phyloP scores from a whole-genome alignment of 2,113 vertebrate species.

The Brevimyrus niger region DNA sequence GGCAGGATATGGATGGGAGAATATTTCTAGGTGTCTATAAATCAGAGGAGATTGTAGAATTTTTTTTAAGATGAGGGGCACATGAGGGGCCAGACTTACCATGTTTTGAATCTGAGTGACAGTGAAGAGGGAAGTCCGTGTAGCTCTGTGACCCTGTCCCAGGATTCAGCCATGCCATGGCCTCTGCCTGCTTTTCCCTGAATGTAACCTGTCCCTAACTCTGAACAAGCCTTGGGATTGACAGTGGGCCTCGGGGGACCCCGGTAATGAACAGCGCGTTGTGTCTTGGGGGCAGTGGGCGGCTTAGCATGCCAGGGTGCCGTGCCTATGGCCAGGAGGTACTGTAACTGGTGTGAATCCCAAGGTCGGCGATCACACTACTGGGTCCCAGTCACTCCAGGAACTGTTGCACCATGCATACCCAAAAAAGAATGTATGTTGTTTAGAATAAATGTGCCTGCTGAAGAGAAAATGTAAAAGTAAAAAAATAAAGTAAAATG shows the following conservation, averaged over 20 bases:
- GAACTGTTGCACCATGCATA: no score
- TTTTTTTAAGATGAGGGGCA: neutral
- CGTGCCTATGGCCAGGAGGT: neutral
- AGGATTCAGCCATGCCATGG: neutral
- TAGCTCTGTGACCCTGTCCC: neutral
- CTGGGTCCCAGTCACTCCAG: neutral
- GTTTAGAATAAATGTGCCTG: no score
- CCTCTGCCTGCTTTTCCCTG: neutral
- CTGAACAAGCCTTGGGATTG: neutral
- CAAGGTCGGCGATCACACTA: neutral
- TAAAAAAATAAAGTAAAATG: no score
- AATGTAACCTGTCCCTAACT: neutral
- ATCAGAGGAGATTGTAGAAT: neutral
- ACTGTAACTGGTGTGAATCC: neutral
- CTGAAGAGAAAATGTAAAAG: no score
- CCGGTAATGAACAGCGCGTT: neutral
- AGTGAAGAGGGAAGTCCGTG: neutral
- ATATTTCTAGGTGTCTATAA: neutral
- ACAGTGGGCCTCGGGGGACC: neutral
- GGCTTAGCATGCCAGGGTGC: neutral
- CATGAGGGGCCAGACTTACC: neutral
- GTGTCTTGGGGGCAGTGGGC: neutral
- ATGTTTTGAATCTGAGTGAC: neutral
- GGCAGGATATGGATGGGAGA: neutral
- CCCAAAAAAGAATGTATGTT: no score